phyloP scores from a whole-genome alignment of 2,113 vertebrate species.

The Platanista minor region DNA sequence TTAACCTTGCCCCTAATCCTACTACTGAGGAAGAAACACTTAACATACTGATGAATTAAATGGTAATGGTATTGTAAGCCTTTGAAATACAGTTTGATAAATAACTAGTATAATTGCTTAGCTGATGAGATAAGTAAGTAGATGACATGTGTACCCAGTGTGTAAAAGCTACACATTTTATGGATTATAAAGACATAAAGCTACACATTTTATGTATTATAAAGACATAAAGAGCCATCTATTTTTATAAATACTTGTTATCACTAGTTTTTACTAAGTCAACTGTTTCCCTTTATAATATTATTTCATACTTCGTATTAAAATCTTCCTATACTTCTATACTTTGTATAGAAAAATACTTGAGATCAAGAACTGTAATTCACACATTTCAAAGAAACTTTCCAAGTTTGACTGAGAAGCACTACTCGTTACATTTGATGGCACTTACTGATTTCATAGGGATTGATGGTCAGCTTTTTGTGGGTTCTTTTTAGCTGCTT shows the following conservation, averaged over 20 bases:
- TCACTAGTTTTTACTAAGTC: neutral
- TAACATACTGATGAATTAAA: neutral
- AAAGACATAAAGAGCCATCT: neutral
- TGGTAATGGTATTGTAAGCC: neutral
- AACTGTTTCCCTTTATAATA: neutral
- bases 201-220: neutral
- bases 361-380: neutral
- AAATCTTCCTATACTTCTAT: neutral
- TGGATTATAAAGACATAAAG: neutral
- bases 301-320: neutral
- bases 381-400: neutral
- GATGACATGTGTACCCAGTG: neutral
- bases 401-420: neutral
- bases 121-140: neutral
- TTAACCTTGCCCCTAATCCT: neutral
- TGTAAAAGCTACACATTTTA: neutral
- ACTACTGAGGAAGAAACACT: neutral
- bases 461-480: constrained; percentile 90
- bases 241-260: neutral
- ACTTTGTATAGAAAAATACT: neutral
- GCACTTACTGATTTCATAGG: constrained; percentile 89
- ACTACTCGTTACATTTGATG: neutral
- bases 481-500: constrained; percentile 95
- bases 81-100: neutral
- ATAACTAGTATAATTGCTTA: neutral